These are phyloP conservation scores for Enteromius afrohamiltoni DNA, from an alignment of 2,797 vertebrate genomes.

Conservation along the genomic window DNA sequence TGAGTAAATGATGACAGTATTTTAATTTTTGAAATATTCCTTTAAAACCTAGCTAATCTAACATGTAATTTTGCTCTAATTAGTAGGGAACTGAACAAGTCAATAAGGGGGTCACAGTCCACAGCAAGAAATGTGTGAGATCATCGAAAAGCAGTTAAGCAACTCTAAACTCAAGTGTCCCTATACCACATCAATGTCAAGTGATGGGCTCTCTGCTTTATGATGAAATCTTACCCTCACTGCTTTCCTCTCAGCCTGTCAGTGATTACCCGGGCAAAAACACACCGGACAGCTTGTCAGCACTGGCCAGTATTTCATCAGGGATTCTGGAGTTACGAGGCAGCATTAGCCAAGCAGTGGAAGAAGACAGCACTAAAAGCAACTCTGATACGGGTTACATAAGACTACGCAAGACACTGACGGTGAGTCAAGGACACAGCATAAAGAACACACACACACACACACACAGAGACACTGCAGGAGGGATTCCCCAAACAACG, in stretches of 20 bases:
- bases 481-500: conserved; percentile 48
- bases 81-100: not conserved
- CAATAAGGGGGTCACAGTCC: not conserved
- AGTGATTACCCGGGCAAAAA: conserved; percentile 34
- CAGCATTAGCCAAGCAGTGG: not conserved
- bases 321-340: conserved; percentile 47
- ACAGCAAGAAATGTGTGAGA: not conserved
- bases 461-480: conserved; percentile 8
- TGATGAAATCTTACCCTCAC: conserved; percentile 14
- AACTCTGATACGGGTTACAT: conserved; percentile 26
- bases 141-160: not conserved
- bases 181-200: not conserved
- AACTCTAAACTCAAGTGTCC: not conserved
- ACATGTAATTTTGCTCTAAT: not conserved
- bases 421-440: conserved; percentile 30
- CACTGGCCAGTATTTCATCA: conserved; percentile 46
- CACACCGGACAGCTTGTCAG: conserved; percentile 44
- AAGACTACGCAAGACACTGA: conserved; percentile 30
- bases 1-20: too few relatives aligned
- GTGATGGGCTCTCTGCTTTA: not conserved
- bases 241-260: conserved; percentile 9
- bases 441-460: conserved; percentile 6
- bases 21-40: too few relatives aligned
- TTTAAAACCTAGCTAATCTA: not conserved
- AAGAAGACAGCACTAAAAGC: conserved; percentile 21